phyloP scores from a whole-genome alignment of 2,888 invertebrate species.

The Melanophora roralis region DNA sequence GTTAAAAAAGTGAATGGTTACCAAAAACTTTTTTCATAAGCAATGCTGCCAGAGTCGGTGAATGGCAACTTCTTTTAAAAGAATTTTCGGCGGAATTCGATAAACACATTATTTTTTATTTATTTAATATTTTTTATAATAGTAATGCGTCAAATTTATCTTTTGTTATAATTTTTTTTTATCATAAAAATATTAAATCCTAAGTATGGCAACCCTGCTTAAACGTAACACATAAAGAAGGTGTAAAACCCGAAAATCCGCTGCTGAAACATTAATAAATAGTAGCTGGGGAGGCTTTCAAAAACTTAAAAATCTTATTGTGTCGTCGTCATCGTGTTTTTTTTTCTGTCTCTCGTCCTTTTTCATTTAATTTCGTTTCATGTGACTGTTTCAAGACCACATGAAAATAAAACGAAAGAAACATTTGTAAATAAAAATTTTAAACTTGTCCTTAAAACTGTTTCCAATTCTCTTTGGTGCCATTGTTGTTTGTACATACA shows the following conservation, averaged over 20 bases:
- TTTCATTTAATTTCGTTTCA: slow-evolving; percentile 1
- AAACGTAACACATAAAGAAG: not conserved
- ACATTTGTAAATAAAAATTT: too few species aligned
- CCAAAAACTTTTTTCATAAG: not conserved
- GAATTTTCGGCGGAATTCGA: too few species aligned
- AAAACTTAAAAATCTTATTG: slow-evolving; percentile 32
- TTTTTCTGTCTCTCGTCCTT: slow-evolving; percentile 3
- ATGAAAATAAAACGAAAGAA: not conserved
- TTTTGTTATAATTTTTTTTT: too few species aligned
- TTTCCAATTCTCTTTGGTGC: not conserved
- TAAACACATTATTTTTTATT: too few species aligned
- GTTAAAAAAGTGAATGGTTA: not conserved
- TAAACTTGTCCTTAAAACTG: slow-evolving; percentile 36
- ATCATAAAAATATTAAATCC: too few species aligned
- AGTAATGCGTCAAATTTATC: too few species aligned
- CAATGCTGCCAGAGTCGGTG: too few species aligned
- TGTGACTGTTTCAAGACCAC: not conserved
- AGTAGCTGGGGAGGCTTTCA: not conserved
- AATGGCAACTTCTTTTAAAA: too few species aligned
- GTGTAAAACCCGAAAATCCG: not conserved
- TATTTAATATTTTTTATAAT: too few species aligned
- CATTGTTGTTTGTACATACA: not conserved
- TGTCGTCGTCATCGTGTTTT: slow-evolving; percentile 4
- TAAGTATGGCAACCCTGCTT: not conserved
- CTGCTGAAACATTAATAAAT: too few species aligned